Conservation (phyloP, 2,113 vertebrate species). For the Columbina picui region DNA sequence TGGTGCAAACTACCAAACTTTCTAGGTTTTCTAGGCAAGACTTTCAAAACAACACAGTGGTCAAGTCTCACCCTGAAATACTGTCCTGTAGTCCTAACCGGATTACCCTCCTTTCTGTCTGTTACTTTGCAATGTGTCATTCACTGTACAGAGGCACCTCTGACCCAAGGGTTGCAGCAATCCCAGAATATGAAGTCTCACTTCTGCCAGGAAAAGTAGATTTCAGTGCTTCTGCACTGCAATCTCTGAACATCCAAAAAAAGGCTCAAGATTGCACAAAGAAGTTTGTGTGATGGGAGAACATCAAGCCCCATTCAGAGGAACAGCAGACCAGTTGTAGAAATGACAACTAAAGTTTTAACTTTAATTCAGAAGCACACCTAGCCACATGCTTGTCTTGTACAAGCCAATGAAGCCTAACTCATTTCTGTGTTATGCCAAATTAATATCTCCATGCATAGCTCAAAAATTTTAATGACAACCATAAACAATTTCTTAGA, state of each 20-base stretch:
- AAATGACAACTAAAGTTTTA: not conserved
- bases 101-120: not conserved
- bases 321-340: not conserved
- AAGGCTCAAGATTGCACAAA: not conserved
- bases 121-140: not conserved
- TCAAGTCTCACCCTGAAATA: not conserved
- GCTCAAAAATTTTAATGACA: not conserved
- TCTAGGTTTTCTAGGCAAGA: not conserved
- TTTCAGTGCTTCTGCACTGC: not conserved
- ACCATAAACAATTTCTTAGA: not conserved
- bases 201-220: not conserved
- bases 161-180: not conserved
- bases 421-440: not conserved
- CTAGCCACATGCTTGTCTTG: not conserved
- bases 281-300: not conserved
- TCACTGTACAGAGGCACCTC: not conserved
- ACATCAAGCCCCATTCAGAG: not conserved
- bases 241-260: not conserved
- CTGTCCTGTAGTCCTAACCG: not conserved
- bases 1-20: not conserved
- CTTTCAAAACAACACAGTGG: accelerated
- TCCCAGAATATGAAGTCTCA: not conserved
- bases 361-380: not conserved
- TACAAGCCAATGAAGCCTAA: not conserved
- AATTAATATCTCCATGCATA: not conserved